These are phyloP conservation scores for Burhinus bistriatus DNA, from an alignment of 2,113 vertebrate species.

Conservation along the genomic window DNA sequence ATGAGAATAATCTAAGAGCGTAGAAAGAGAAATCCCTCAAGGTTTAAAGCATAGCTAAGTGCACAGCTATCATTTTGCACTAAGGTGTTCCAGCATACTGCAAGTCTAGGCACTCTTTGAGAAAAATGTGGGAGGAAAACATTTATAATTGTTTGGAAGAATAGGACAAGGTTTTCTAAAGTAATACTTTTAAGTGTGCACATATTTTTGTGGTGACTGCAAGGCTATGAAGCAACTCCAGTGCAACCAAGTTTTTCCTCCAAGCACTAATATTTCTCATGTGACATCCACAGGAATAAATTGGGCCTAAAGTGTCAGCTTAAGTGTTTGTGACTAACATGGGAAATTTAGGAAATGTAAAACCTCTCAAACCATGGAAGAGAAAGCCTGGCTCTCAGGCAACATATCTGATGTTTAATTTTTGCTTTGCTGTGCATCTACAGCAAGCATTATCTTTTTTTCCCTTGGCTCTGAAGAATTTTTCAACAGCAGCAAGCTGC, in stretches of 20 bases:
- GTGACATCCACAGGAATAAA: slow-evolving; percentile 5
- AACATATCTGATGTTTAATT: neutral
- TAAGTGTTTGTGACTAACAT: slow-evolving; percentile 24
- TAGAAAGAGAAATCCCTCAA: neutral
- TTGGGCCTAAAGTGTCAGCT: neutral
- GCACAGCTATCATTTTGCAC: neutral
- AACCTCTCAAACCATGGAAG: neutral
- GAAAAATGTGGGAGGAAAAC: neutral
- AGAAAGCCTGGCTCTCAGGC: neutral
- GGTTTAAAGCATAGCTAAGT: neutral
- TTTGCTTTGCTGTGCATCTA: neutral
- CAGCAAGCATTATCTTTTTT: neutral
- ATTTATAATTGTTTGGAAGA: slow-evolving; percentile 2
- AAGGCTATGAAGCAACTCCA: neutral
- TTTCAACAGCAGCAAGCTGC: neutral
- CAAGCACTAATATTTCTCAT: slow-evolving; percentile 7
- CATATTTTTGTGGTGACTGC: neutral
- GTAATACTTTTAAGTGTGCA: neutral
- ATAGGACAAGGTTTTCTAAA: neutral
- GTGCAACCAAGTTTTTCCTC: neutral
- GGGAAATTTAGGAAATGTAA: slow-evolving; percentile 31
- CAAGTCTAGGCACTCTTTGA: neutral
- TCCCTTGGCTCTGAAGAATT: neutral
- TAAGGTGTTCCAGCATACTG: neutral
- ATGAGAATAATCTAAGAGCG: neutral